Evolutionary conservation across 1,140 invertebrate species (phyloP).

Genomic region (Eupristina koningsbergeri): DNA sequence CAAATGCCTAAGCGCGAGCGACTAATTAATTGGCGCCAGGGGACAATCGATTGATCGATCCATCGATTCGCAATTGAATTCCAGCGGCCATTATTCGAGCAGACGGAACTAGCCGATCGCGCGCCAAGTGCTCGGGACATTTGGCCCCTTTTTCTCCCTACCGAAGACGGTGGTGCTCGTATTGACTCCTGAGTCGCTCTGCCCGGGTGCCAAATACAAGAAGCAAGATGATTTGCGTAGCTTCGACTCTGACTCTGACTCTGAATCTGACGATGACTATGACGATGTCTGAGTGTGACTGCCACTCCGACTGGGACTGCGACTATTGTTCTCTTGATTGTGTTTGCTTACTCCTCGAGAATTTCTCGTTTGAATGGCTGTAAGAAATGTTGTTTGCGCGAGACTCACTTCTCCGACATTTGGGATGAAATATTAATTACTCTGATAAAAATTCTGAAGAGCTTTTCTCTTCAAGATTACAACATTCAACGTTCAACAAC

Average conservation of each 20-base stretch:
- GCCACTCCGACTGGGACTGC: too few relatives aligned
- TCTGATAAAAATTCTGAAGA: background rate
- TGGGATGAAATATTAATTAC: background rate
- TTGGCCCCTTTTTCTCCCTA: background rate
- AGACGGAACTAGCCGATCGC: background rate
- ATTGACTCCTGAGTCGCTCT: background rate
- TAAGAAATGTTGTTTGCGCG: background rate
- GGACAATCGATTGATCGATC: background rate
- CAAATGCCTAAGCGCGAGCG: background rate
- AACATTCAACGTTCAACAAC: background rate
- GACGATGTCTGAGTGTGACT: too few relatives aligned
- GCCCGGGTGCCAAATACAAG: background rate
- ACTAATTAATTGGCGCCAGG: background rate
- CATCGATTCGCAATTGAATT: conserved; percentile 2
- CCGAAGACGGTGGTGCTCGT: background rate
- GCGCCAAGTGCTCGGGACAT: background rate
- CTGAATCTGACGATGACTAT: too few relatives aligned
- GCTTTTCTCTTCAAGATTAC: background rate
- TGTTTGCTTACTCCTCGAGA: background rate
- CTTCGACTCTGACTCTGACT: too few relatives aligned
- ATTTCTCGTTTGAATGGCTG: background rate
- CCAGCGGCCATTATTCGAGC: background rate
- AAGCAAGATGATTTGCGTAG: background rate
- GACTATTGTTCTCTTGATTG: background rate
- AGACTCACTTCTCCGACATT: too few relatives aligned